Percentiles rank a stretch among this genome's conserved stretches.
These are phyloP conservation scores for Anguilla pacifica DNA, from an alignment of 2,797 vertebrate genomes.

Conservation along the genomic window DNA sequence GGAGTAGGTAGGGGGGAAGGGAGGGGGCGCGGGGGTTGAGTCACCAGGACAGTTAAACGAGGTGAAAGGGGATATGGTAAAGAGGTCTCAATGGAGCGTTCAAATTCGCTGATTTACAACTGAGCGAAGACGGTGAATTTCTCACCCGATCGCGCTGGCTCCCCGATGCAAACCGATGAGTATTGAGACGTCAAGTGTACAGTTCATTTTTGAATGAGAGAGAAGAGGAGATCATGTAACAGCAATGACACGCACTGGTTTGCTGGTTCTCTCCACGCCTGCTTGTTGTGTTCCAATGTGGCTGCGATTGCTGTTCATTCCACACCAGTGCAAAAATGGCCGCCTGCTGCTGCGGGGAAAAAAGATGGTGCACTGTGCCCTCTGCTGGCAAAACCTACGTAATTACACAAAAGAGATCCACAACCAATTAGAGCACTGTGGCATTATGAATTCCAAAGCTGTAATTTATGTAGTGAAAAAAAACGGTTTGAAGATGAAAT, in stretches of 20 bases:
- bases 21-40: constrained; percentile 7
- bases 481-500: not conserved
- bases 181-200: not conserved
- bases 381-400: constrained; percentile 57
- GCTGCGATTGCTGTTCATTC: not conserved
- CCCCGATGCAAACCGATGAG: not conserved
- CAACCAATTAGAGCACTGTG: not conserved
- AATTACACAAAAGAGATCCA: not conserved
- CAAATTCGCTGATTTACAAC: constrained; percentile 58
- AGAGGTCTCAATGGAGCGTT: constrained; percentile 47
- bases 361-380: constrained; percentile 51
- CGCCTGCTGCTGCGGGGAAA: constrained; percentile 3
- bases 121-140: constrained; percentile 48
- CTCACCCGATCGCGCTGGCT: constrained; percentile 25
- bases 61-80: constrained; percentile 55
- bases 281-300: constrained; percentile 24
- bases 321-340: constrained; percentile 40
- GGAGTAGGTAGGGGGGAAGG: not conserved
- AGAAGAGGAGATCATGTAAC: constrained; percentile 29
- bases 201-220: constrained; percentile 18
- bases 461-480: not conserved
- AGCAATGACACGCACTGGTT: not conserved
- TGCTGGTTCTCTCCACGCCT: not conserved
- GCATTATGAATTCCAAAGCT: not conserved
- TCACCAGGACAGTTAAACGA: constrained; percentile 49